Evolutionary conservation across 2,797 vertebrate species (phyloP), one percentile per base, ranked within the genome.

Genomic region (Hirundo rustica): DNA sequence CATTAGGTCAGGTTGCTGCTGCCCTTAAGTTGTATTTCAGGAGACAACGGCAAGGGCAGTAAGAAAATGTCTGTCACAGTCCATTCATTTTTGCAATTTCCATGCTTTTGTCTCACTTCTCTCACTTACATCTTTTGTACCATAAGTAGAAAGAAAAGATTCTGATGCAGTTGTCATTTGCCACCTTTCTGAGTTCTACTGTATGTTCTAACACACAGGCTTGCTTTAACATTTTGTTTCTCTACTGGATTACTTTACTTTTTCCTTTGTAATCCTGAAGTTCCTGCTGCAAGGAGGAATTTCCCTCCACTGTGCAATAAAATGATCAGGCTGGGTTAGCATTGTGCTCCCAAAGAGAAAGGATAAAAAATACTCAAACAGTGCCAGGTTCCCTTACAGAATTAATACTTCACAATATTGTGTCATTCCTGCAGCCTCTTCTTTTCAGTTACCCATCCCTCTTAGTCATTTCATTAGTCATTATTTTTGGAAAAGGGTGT

Each of bases 381-480:
- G 51, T 54, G 72, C 80, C 86, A 92, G 55, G 14, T 51, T 94
- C 53, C 40, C 73, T 94, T 75, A 92, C 86, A 91, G 73, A 92
- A 88, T 58, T 95, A 95, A 95, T 94, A 54, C 53, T 92, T 96
- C 38, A 67, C 76, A 76, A 73, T 88, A 92, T 85, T 95, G 86
- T 95, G 88, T 94, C 93, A 92, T 68, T 94, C 58, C 73, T 84
- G 44, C n/a, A 93, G 73, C 65, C 75, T 95, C 84, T 92, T 88
- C 75, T 94, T 90, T 95, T 86, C 76, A 81, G 64, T 95, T 93
- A 93, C 95, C 94, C 84, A 79, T 96, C 92, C 92, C 92, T 95
- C 79, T 95, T 95, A 92, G 81, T 96, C 86, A 96, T 92, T 94
- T 95, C 47, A 72, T 96, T 95, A 96, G 86, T 94, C 95, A 95